Conservation (phyloP, 2,797 vertebrate genomes). For the Pseudochaenichthys georgianus region DNA sequence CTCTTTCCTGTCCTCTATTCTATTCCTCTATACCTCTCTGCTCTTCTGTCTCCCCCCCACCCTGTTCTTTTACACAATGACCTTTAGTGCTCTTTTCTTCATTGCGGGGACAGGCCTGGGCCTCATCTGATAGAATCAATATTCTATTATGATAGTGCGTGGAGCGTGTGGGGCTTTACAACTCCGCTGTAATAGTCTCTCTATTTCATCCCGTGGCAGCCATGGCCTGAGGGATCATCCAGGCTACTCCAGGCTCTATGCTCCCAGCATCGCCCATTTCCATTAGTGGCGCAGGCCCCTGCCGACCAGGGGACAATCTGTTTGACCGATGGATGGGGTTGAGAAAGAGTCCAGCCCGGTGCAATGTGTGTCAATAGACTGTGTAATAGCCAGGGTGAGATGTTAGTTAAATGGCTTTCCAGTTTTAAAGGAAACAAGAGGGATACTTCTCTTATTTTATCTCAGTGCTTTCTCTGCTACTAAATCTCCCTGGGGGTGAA, state of each 20-base stretch:
- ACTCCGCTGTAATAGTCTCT: constrained; percentile 87
- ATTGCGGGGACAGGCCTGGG: constrained; percentile 88
- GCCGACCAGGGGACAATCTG: constrained; percentile 81
- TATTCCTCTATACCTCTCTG: constrained; percentile 51
- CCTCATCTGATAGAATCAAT: constrained; percentile 95
- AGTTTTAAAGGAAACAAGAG: constrained; percentile 71
- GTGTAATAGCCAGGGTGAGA: constrained; percentile 78
- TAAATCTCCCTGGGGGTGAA: constrained; percentile 49
- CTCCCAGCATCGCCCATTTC: constrained; percentile 84
- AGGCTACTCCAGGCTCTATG: constrained; percentile 83
- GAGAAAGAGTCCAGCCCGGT: constrained; percentile 76
- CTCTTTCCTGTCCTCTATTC: constrained; percentile 50
- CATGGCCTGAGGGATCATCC: constrained; percentile 82
- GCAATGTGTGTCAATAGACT: constrained; percentile 81
- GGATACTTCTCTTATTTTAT: constrained; percentile 55
- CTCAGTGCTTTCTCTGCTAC: constrained; percentile 22
- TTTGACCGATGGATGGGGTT: constrained; percentile 80
- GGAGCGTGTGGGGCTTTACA: constrained; percentile 87
- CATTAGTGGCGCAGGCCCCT: constrained; percentile 80
- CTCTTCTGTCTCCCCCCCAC: constrained; percentile 60
- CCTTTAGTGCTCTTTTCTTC: constrained; percentile 90
- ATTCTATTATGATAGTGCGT: constrained; percentile 94
- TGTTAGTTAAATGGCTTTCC: constrained; percentile 76
- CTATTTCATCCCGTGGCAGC: constrained; percentile 89
- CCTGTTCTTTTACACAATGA: constrained; percentile 89